Conservation (phyloP, 1,140 invertebrate genomes). For the Glossosoma conforme region DNA sequence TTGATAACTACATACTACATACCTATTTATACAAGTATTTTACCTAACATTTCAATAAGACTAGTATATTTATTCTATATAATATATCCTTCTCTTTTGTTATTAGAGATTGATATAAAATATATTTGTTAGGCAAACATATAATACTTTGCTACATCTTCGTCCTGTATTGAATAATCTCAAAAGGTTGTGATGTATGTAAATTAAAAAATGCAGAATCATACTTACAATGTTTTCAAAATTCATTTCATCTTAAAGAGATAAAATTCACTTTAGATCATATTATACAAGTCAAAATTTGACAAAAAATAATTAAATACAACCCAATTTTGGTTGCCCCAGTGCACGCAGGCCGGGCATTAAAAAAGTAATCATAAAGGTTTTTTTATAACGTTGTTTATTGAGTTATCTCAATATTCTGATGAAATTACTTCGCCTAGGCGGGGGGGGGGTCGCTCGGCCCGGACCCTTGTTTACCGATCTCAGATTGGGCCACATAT, state of each 20-base stretch:
- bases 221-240: not conserved
- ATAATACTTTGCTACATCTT: too few species aligned
- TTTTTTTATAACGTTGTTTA: conserved; percentile 5
- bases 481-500: conserved; percentile 1
- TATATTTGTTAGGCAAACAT: too few species aligned
- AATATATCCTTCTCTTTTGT: too few species aligned
- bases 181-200: not conserved
- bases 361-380: conserved; percentile 12
- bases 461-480: not conserved
- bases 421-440: conserved; percentile 7
- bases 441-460: not conserved
- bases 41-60: too few species aligned
- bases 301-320: too few species aligned
- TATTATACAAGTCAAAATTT: not conserved
- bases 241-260: not conserved
- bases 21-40: too few species aligned
- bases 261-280: not conserved
- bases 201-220: not conserved
- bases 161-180: conserved; percentile 1
- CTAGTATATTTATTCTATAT: too few species aligned
- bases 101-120: too few species aligned
- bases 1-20: too few species aligned
- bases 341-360: conserved; percentile 1
- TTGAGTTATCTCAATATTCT: conserved; percentile 9
- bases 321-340: too few species aligned